Percentiles rank a stretch among this genome's conserved stretches.
Conservation (phyloP, 2,797 vertebrate species). For the Malurus leucopterus region DNA sequence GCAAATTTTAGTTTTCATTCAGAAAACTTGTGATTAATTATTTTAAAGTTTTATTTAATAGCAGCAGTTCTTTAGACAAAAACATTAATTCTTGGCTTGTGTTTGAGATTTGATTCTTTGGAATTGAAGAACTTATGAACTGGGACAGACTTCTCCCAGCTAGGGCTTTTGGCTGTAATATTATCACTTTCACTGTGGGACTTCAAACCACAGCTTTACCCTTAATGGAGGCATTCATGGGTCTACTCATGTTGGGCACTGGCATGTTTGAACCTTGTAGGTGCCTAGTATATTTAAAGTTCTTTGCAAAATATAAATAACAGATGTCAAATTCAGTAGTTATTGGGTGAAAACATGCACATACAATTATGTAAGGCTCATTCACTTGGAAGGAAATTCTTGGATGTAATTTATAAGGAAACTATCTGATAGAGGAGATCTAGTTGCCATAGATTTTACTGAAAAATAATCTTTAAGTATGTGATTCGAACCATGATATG, state of each 20-base stretch:
- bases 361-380: not conserved
- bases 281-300: not conserved
- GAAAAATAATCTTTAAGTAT: not conserved
- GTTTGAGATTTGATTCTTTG: conserved; percentile 13
- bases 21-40: not conserved
- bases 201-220: not conserved
- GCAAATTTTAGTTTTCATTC: not conserved
- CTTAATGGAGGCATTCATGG: not conserved
- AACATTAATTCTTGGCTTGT: not conserved
- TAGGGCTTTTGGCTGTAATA: not conserved
- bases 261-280: not conserved
- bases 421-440: not conserved
- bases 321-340: not conserved
- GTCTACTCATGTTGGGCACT: not conserved
- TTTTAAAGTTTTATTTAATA: not conserved
- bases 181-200: not conserved
- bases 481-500: not conserved
- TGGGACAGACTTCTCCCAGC: not conserved
- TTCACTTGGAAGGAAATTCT: not conserved
- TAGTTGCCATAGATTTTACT: not conserved
- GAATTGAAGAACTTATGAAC: conserved; percentile 11
- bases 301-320: conserved; percentile 1
- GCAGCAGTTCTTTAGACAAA: not conserved
- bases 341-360: not conserved
- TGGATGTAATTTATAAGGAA: not conserved